Evolutionary conservation across 1,140 invertebrate species (phyloP), one percentile per base, ranked within the genome.

Genomic region (Sinonovacula constricta): DNA sequence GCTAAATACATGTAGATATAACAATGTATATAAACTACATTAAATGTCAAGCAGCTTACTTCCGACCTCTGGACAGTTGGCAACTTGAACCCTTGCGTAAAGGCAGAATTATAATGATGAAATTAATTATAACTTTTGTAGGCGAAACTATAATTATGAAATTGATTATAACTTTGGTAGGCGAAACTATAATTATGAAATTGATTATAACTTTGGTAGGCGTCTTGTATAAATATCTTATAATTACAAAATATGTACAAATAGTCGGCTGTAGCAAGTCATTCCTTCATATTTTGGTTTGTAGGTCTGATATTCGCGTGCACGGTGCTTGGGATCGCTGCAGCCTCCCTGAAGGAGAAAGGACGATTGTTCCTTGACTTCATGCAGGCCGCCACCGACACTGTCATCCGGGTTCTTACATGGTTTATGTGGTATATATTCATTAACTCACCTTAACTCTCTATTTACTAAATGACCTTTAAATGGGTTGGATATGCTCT

Each of bases 281-380:
- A n/a, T n/a, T n/a, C n/a, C n/a, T n/a, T n/a, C n/a, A n/a, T n/a
- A n/a, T n/a, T n/a, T 51, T n/a, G 69, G 5, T 34, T 62, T 79
- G 7, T 72, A 82, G 81, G 81, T 30, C 30, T 80, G 14, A 81
- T 83, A 39, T 74, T 81, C 28, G 67, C 80, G 2, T 70, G 78
- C 14, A 57, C 67, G 4, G 45, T 83, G 15, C 18, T 83, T 4
- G 81, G 81, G 30, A 80, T 90, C 5, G 96, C 98, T 26, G 95
- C 94, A 1, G 94, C 94, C 31, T 94, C 97, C 0, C 97, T 98
- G 94, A 97, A 96, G 96, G 94, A 87, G 92, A 91, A 88, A 31
- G 81, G 76, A 14, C 53, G 63, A 56, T 80, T 69, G 15, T 83
- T 85, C 54, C 60, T 78, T 0, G 26, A 63, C 22, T 79, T 84